Conservation (phyloP, 2,797 vertebrate genomes). For the Melopsittacus undulatus region DNA sequence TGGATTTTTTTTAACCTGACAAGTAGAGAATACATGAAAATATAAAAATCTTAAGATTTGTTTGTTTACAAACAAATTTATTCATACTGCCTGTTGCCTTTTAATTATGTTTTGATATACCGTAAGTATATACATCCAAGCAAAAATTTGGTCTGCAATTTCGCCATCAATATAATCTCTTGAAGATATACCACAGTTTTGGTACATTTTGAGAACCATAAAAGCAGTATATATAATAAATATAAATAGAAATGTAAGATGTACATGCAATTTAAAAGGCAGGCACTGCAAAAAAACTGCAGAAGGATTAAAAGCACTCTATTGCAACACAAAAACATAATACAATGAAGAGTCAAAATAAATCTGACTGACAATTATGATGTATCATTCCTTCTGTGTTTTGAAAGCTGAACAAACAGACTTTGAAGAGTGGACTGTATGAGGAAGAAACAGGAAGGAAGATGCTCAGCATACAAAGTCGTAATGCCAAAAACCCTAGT, state of each 20-base stretch:
- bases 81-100: background rate
- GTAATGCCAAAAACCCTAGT: background rate
- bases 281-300: background rate
- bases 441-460: background rate
- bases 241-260: background rate
- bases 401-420: background rate
- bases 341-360: background rate
- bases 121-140: background rate
- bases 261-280: background rate
- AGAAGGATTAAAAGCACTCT: background rate
- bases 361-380: background rate
- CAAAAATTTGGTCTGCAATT: background rate
- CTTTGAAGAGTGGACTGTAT: background rate
- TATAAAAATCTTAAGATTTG: background rate
- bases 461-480: background rate
- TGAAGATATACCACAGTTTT: background rate
- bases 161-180: background rate
- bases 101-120: background rate
- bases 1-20: background rate
- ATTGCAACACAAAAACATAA: background rate
- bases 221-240: background rate
- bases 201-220: background rate
- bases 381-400: background rate
- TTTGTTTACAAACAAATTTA: background rate
- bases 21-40: background rate